Evolutionary conservation across 1,140 invertebrate genomes (phyloP), one percentile per base, ranked within the genome.

Genomic region (Sitobion miscanthi): DNA sequence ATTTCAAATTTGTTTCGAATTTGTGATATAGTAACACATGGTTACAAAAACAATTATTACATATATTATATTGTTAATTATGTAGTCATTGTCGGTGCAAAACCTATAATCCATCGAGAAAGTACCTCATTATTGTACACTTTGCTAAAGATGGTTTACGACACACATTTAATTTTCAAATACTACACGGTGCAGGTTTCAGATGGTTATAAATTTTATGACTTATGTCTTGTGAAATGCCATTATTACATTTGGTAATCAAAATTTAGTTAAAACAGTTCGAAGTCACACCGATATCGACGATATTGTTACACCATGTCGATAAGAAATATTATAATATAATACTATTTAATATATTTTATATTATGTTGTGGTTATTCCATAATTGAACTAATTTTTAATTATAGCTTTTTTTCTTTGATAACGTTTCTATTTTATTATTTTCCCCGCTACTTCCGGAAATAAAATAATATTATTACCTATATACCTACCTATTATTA

Each of bases 361-460:
- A 52, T 62, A 62, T 62, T 77, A 21, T 77, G 14, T n/a, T n/a
- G 62, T 8, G 14, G n/a, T 35, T 69, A n/a, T 69, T 14, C 62
- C 62, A n/a, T 69, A 69, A 69, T 77, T 77, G 5, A 35, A 77
- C n/a, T 77, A n/a, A n/a, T 77, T 77, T 77, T 77, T 77, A 77
- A 77, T 77, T 77, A 77, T 77, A 77, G 62, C 25, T 4, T 14
- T 77, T 77, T n/a, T 77, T 77, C 30, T 77, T 77, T 17, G 62
- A 77, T 77, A 77, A 77, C 62, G 62, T 77, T 77, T 77, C 5
- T 69, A n/a, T 77, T 77, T 77, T 35, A 77, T n/a, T 77, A 62
- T 77, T 77, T 77, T 77, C 30, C 62, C 62, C 30, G 62, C 62
- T 77, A 77, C 62, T 77, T 35, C n/a, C 82, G 82, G 82, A 83